Base-by-base conservation (phyloP, 2,888 invertebrate species). In the Linyphia triangularis region DNA sequence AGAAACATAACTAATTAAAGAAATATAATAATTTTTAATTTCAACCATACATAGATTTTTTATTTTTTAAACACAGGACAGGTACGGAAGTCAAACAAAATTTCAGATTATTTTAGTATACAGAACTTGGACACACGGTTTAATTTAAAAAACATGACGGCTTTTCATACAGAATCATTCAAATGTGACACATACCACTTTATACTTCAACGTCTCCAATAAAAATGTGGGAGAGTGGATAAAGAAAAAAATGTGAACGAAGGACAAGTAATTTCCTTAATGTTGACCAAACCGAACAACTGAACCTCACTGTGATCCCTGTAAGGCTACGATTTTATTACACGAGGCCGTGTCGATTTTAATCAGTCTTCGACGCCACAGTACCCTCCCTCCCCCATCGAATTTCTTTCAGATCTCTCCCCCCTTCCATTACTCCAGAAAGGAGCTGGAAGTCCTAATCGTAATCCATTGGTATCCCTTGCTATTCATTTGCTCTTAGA, bases 301-400 rank as follows among this genome's bases (percentile, higher is more conserved):
- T 63, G 61, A 77, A 40, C 33, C 65, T 65, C 33, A 22, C 51
- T 59, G 63, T 70, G 37, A 78, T 59, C 70, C 40, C 57, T 30
- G 43, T 30, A 40, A 61, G 70, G 78, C 78, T 78, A 70, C 78
- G 77, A 61, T 85, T 85, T 85, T 85, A 85, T 85, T 85, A 78
- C 85, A 61, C 59, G 33, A 59, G 77, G 77, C 70, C 70, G 78
- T 85, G 85, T 85, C 85, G 85, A 85, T 85, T 85, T 85, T 85
- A 85, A 85, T 85, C 85, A 85, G 84, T 84, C 69, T 79, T 73
- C 65, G 70, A 57, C 72, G 40, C 70, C 19, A 33, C 83, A 73
- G 61, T 16, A 30, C 40, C 19, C 28, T 1, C 51, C 73, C 65
- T 24, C 72, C 51, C 19, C 24, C 57, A 9, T n/a, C 57, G 33